Conservation (phyloP, 2,797 vertebrate genomes). For the Poeciliopsis infans region DNA sequence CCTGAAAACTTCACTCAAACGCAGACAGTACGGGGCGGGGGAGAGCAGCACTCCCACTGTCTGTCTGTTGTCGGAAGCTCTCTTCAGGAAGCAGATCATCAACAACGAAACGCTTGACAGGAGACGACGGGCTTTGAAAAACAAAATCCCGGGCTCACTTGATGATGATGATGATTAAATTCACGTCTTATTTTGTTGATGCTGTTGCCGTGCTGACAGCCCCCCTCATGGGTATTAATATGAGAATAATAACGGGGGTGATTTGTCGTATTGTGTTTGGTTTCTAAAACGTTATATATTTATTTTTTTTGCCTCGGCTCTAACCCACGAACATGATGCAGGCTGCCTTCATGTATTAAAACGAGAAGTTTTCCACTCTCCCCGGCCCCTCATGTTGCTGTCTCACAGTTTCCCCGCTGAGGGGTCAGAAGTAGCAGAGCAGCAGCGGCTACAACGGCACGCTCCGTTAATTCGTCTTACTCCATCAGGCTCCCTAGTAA, state of each 20-base stretch:
- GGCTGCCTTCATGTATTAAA: conserved; percentile 7
- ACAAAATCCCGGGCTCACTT: conserved; percentile 5
- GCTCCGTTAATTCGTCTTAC: conserved; percentile 3
- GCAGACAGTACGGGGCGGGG: not conserved
- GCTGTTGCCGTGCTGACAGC: conserved; percentile 18
- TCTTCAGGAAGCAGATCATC: conserved; percentile 20
- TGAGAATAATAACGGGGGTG: conserved; percentile 6
- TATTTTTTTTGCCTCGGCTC: not conserved
- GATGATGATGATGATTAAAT: conserved; percentile 26
- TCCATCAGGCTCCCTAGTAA: conserved; percentile 12
- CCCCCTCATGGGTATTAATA: not conserved
- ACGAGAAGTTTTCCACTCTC: not conserved
- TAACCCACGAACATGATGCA: conserved; percentile 5
- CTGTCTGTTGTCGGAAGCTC: conserved; percentile 20
- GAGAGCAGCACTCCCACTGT: conserved; percentile 23
- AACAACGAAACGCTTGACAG: conserved; percentile 23
- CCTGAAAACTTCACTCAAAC: conserved; percentile 36
- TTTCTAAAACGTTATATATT: not conserved
- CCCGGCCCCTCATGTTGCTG: not conserved
- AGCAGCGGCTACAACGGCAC: conserved; percentile 7
- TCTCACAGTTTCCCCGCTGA: not conserved
- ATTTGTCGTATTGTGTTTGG: conserved; percentile 8
- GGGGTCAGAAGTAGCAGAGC: conserved; percentile 15
- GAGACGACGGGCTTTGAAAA: conserved; percentile 22
- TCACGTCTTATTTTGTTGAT: conserved; percentile 11